Conservation (phyloP, 1,140 invertebrate genomes). For the Lucilia cuprina region DNA sequence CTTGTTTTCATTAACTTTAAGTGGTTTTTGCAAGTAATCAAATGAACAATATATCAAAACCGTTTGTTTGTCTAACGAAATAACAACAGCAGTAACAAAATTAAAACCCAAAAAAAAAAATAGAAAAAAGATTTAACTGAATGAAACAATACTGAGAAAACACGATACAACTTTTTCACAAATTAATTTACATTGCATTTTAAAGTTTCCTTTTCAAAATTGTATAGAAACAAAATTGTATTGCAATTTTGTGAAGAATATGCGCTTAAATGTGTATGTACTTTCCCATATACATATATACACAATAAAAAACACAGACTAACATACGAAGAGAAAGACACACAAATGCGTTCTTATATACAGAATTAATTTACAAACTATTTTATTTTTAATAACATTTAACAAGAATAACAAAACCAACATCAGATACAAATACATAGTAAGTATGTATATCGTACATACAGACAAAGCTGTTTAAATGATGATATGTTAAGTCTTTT, state of each 20-base stretch:
- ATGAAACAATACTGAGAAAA: neutral
- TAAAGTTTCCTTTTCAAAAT: neutral
- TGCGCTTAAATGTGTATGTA: neutral
- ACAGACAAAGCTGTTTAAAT: neutral
- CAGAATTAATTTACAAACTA: neutral
- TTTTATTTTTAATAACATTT: conserved; percentile 8
- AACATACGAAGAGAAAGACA: neutral
- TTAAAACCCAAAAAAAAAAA: neutral
- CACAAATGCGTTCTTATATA: neutral
- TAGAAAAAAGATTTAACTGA: neutral
- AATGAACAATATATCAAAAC: conserved; percentile 31
- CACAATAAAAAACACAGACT: neutral
- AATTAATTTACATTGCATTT: conserved; percentile 30
- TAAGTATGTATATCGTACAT: neutral
- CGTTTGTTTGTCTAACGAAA: conserved; percentile 22
- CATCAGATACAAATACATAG: neutral
- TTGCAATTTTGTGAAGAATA: neutral
- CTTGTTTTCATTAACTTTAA: conserved; percentile 35
- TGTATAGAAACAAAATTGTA: neutral
- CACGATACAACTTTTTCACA: neutral
- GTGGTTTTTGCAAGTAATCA: conserved; percentile 33
- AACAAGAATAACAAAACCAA: neutral
- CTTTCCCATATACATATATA: neutral
- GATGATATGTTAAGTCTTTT: neutral
- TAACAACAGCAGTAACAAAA: conserved; percentile 7